Base-by-base conservation (phyloP, 92 coral and sea anemone genomes). In the Isaurus tuberculatus region DNA sequence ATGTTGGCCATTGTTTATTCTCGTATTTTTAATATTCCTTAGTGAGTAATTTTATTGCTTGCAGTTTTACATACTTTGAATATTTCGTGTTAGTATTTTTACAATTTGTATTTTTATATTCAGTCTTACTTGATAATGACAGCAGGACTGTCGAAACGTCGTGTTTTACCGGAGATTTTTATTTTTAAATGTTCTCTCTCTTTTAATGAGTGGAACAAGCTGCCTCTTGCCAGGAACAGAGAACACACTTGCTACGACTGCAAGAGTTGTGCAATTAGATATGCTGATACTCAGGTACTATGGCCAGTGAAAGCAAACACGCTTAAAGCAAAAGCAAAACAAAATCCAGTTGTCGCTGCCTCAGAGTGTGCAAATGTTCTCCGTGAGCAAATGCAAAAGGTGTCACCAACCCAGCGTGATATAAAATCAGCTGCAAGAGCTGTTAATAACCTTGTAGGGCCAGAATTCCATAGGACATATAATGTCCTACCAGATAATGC, bases 171-270 rank as follows among this genome's bases (percentile, higher is more conserved):
- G n/a, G n/a, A n/a, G n/a, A n/a, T n/a, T n/a, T n/a, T n/a, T n/a
- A n/a, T n/a, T n/a, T n/a, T n/a, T n/a, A n/a, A n/a, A n/a, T n/a
- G n/a, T n/a, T n/a, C n/a, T n/a, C n/a, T 89, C 65, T 86, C 90
- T 20, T 17, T 49, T 33, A 66, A 43, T 15, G 68, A 28, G 13
- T 89, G 89, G 87, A 44, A 85, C 16, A 37, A 89, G 43, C 75
- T 89, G 65, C 29, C 64, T 4, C 29, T 2, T 27, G 69, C 86
- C 9, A 51, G 84, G 23, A 85, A 80, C 34, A 9, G 80, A 30
- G 92, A 89, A 32, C 92, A 89, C 60, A 16, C 85, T n/a, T n/a
- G 79, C 0, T 23, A 67, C 60, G 70, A 89, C 70, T 85, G 92
- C 69, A 80, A 73, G 15, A 80, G 89, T 44, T 85, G 89, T 80